Evolutionary conservation across 1,140 invertebrate species (phyloP).

Genomic region (Drosophila ananassae): DNA sequence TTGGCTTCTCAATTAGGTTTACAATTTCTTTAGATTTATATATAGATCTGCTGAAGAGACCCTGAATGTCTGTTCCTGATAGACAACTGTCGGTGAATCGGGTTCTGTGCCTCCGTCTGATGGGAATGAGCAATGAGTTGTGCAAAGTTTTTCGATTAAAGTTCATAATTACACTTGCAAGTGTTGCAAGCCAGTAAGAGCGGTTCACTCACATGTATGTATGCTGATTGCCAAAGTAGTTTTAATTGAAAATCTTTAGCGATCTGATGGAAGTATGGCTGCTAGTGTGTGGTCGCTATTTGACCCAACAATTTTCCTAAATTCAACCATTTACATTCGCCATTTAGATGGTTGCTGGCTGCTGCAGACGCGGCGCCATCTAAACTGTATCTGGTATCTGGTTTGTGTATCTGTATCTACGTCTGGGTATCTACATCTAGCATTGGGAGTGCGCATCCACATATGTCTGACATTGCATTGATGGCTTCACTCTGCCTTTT

Average conservation of each 20-base stretch:
- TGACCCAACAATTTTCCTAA: slow-evolving; percentile 49
- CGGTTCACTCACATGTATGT: slow-evolving; percentile 36
- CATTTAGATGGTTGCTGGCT: slow-evolving; percentile 1
- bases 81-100: slow-evolving; percentile 54
- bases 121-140: slow-evolving; percentile 72
- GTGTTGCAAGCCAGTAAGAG: slow-evolving; percentile 21
- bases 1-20: slow-evolving; percentile 14
- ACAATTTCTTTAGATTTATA: slow-evolving; percentile 25
- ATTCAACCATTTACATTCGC: slow-evolving; percentile 56
- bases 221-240: slow-evolving; percentile 75
- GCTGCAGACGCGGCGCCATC: slow-evolving; percentile 50
- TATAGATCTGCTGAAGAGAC: slow-evolving; percentile 16
- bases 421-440: neutral
- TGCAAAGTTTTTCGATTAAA: slow-evolving; percentile 79
- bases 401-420: neutral
- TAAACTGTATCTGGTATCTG: slow-evolving; percentile 16
- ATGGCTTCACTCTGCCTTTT: slow-evolving; percentile 38
- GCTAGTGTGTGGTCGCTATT: slow-evolving; percentile 21
- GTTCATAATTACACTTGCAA: slow-evolving; percentile 81
- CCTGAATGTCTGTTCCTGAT: slow-evolving; percentile 34
- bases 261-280: slow-evolving; percentile 26
- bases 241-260: slow-evolving; percentile 80
- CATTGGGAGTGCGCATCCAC: neutral
- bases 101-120: slow-evolving; percentile 18
- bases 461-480: slow-evolving; percentile 41